phyloP scores from a whole-genome alignment of 2,888 invertebrate genomes.

The Apotomis capreana region DNA sequence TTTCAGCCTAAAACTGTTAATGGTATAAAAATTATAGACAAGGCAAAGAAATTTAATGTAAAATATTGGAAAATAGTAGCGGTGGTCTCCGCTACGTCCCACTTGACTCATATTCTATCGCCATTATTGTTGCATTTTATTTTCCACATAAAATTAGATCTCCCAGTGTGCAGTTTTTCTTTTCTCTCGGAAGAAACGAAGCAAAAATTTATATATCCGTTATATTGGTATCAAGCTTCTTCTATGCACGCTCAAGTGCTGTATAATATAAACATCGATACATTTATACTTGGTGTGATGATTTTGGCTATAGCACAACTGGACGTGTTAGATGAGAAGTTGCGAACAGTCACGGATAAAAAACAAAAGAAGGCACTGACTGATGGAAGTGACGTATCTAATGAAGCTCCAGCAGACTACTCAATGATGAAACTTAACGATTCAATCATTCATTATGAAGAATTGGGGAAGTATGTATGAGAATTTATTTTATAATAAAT shows the following conservation, averaged over 20 bases:
- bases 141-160: constrained; percentile 47
- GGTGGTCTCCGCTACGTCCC: constrained; percentile 50
- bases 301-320: constrained; percentile 64
- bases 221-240: constrained; percentile 63
- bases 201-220: constrained; percentile 53
- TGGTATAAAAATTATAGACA: constrained; percentile 51
- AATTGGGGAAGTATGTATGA: constrained; percentile 55
- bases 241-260: constrained; percentile 62
- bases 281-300: constrained; percentile 63
- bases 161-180: constrained; percentile 60
- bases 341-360: constrained; percentile 54
- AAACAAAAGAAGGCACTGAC: constrained; percentile 22
- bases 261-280: constrained; percentile 61
- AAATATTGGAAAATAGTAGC: constrained; percentile 59
- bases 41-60: constrained; percentile 57
- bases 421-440: constrained; percentile 53
- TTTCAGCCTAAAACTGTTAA: constrained; percentile 57
- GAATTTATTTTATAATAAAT: neutral
- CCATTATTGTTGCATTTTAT: constrained; percentile 56
- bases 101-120: constrained; percentile 51
- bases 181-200: constrained; percentile 57
- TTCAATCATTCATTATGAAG: constrained; percentile 57
- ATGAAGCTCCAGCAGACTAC: constrained; percentile 29
- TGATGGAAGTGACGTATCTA: constrained; percentile 22
- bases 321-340: constrained; percentile 60